Evolutionary conservation across 1,140 invertebrate genomes (phyloP).

Genomic region (Odontomachus brunneus): DNA sequence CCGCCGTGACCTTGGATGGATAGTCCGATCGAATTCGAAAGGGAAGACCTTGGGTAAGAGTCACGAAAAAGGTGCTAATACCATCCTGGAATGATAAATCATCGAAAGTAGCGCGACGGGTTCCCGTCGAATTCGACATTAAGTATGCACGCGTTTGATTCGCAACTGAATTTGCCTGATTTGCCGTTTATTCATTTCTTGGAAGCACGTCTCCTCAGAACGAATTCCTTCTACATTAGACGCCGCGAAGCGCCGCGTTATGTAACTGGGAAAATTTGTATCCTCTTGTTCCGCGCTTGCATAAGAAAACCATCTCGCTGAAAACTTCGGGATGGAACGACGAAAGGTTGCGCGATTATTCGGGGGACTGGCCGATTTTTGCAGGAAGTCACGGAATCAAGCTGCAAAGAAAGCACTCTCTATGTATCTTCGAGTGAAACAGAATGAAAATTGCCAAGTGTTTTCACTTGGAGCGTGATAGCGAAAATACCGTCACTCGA

Average conservation of each 20-base stretch:
- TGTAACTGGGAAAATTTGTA: slow-evolving; percentile 46
- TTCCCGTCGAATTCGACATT: slow-evolving; percentile 16
- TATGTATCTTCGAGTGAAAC: too few relatives aligned
- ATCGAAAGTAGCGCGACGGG: slow-evolving; percentile 12
- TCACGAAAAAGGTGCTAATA: slow-evolving; percentile 78
- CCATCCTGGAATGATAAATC: slow-evolving; percentile 39
- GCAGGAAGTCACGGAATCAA: too few relatives aligned
- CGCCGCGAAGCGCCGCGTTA: slow-evolving; percentile 9
- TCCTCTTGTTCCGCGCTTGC: slow-evolving; percentile 11
- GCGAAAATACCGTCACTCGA: too few relatives aligned
- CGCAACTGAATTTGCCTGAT: not conserved
- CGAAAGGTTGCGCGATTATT: too few relatives aligned
- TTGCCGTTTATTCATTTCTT: slow-evolving; percentile 28
- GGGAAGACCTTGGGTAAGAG: slow-evolving; percentile 83
- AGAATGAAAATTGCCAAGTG: too few relatives aligned
- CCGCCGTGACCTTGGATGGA: slow-evolving; percentile 77
- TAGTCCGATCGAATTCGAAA: slow-evolving; percentile 79
- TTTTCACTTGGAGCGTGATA: too few relatives aligned
- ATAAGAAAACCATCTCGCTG: slow-evolving; percentile 43
- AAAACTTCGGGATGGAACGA: too few relatives aligned
- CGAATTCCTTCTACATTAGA: slow-evolving; percentile 41
- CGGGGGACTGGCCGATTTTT: too few relatives aligned
- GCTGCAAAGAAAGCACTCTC: too few relatives aligned
- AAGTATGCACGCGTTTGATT: not conserved
- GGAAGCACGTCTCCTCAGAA: slow-evolving; percentile 17